Base-by-base conservation (phyloP, 2,113 vertebrate species). In the Ia io region DNA sequence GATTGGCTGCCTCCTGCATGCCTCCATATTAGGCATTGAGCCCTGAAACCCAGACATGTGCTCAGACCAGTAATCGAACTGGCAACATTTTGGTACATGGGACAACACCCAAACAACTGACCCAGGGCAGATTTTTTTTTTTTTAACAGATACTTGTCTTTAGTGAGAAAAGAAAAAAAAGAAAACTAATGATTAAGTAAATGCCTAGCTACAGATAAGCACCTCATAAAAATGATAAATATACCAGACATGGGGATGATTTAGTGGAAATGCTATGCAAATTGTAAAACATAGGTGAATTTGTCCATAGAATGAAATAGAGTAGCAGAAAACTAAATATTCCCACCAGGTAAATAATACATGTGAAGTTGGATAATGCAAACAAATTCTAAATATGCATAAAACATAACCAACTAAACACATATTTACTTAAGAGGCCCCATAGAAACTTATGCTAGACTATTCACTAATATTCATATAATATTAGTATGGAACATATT, bases 291-390 rank as follows among this genome's bases (percentile, higher is more conserved):
- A 78, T 56, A 93, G 70, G 88, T 92, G 94, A 56, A 51, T 93
- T 94, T 49, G 92, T 96, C 87, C 40, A 69, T 78, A 84, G 49
- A 73, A 30, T 91, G 90, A 96, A 96, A 90, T 11, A 42, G 70
- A 95, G 77, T 47, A 25, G n/a, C 44, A 85, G 51, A 94, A 90
- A 96, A 56, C 94, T 69, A 94, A 96, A 84, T 90, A 96, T 84
- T 97, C 67, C 67, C 91, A 82, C n/a, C n/a, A 97, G 67, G 93
- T 70, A 96, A 97, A 95, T 65, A 96, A 97, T 65, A 94, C 88
- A 76, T 61, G 70, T 83, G 79, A 95, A 91, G 32, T 37, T 97
- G 91, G 92, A 22, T 93, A 85, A 87, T 80, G 71, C n/a, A 65
- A 47, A 96, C 73, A 83, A 93, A 96, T 93, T 94, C 80, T 94